These are phyloP conservation scores for Xanthostigma xanthostigma DNA, from an alignment of 2,888 invertebrate species.

Conservation along the genomic window DNA sequence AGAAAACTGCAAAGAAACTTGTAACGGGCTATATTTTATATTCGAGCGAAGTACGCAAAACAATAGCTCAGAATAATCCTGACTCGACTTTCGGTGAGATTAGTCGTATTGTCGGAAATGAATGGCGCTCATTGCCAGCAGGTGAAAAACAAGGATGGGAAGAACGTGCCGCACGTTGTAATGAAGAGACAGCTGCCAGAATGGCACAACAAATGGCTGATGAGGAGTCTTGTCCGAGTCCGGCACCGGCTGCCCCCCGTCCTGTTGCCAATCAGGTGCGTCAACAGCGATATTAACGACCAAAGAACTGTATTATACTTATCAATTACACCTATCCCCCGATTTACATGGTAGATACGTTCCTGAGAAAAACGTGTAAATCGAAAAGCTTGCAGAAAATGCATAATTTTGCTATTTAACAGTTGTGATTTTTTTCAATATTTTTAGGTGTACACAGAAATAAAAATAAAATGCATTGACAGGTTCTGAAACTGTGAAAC, in stretches of 20 bases:
- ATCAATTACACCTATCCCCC: no score
- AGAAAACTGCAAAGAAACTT: conserved; percentile 57
- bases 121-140: conserved; percentile 87
- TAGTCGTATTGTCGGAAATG: conserved; percentile 56
- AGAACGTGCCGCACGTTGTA: conserved; percentile 76
- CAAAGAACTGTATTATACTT: no score
- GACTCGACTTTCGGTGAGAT: conserved; percentile 84
- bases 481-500: no score
- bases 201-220: conserved; percentile 32
- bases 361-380: no score
- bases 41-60: conserved; percentile 89
- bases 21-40: conserved; percentile 96
- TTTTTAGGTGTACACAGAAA: no score
- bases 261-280: conserved; percentile 7
- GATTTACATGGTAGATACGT: no score
- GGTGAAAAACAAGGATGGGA: conserved; percentile 89
- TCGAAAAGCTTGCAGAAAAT: no score
- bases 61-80: conserved; percentile 85
- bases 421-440: no score
- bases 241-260: conserved; percentile 27
- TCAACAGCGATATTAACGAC: no score
- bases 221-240: conserved; percentile 29
- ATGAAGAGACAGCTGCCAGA: conserved; percentile 67
- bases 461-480: no score
- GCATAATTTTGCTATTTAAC: no score